Evolutionary conservation across 53 echinoderm and acorn worm species (phyloP).

Genomic region (Astropecten irregularis): DNA sequence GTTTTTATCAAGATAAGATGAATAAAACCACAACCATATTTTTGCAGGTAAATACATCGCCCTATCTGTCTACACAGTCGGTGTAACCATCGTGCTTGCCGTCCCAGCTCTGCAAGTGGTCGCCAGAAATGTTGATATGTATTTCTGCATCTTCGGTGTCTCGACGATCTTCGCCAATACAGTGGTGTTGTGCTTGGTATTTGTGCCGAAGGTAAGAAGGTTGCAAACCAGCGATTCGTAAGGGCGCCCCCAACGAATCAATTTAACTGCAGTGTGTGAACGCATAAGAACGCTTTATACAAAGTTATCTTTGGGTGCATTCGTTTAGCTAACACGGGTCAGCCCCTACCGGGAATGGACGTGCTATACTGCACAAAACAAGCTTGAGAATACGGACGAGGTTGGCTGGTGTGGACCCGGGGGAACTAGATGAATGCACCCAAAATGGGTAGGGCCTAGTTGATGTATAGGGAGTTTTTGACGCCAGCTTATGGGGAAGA

Average conservation of each 20-base stretch:
- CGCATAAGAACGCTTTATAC: neutral
- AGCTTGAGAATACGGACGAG: too few species aligned
- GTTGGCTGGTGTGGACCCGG: too few species aligned
- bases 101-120: conserved; percentile 57
- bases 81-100: conserved; percentile 52
- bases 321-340: too few species aligned
- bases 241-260: neutral
- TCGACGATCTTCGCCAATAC: conserved; percentile 59
- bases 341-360: too few species aligned
- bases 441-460: too few species aligned
- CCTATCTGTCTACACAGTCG: conserved; percentile 52
- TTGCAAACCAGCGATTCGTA: too few species aligned
- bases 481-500: too few species aligned
- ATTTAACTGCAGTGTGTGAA: neutral
- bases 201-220: conserved; percentile 55
- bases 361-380: too few species aligned
- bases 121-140: conserved; percentile 40
- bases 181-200: conserved; percentile 58
- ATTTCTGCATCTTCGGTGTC: conserved; percentile 54
- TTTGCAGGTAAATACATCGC: conserved; percentile 48
- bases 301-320: too few species aligned
- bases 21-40: neutral
- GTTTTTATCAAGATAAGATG: neutral
- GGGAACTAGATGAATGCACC: too few species aligned
- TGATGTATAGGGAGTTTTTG: too few species aligned